Evolutionary conservation across 1,140 invertebrate species (phyloP).

Genomic region (Drosophila neocordata): DNA sequence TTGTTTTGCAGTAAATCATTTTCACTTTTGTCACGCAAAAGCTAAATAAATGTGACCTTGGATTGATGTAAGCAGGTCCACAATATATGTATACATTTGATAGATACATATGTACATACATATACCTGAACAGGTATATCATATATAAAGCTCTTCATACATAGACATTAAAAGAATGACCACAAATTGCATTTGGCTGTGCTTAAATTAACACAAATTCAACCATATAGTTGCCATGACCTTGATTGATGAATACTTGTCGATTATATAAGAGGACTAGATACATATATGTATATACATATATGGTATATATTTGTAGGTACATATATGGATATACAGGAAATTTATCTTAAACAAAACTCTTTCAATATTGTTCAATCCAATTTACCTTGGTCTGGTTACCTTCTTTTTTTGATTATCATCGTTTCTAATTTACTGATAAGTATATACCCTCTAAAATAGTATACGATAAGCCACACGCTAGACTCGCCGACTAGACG

Average conservation of each 20-base stretch:
- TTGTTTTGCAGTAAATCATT: conserved; percentile 38
- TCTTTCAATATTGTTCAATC: conserved; percentile 13
- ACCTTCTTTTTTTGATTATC: conserved; percentile 11
- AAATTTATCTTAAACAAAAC: not conserved
- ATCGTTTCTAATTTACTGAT: not conserved
- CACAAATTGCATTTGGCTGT: conserved; percentile 16
- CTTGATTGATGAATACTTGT: conserved; percentile 48
- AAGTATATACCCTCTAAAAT: conserved; percentile 41
- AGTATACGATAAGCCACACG: conserved; percentile 40
- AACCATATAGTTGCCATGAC: conserved; percentile 30
- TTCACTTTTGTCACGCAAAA: conserved; percentile 65
- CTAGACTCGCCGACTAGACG: conserved; percentile 62
- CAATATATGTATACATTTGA: conserved; percentile 8
- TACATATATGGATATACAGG: not conserved
- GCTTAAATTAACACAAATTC: conserved; percentile 45
- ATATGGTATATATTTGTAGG: too few relatives aligned
- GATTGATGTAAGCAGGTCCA: conserved; percentile 19
- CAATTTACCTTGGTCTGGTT: conserved; percentile 28
- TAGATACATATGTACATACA: not conserved
- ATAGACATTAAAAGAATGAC: not conserved
- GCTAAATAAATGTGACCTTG: conserved; percentile 44
- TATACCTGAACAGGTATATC: conserved; percentile 7
- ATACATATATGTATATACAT: conserved; percentile 25
- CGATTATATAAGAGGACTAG: conserved; percentile 52
- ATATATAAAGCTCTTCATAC: conserved; percentile 23